phyloP scores from a whole-genome alignment of 92 coral and sea anemone genomes.

The Meandrina meandrites region DNA sequence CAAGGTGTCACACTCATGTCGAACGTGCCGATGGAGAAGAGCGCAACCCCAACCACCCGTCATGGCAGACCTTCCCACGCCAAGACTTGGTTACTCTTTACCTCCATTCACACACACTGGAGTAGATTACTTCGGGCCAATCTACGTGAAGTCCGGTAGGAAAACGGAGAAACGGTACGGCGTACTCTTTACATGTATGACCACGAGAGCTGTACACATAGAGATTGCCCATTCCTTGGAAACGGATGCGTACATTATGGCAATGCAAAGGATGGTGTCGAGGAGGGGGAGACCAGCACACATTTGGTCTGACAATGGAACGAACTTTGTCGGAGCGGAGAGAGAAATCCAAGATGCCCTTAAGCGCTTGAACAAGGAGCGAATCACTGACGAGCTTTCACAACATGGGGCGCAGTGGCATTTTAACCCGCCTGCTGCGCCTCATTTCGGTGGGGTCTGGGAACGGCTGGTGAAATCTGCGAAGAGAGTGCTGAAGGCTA shows the following conservation, averaged over 20 bases:
- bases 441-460: neutral
- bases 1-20: slow-evolving; percentile 36
- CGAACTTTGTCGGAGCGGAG: slow-evolving; percentile 21
- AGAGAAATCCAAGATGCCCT: neutral
- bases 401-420: neutral
- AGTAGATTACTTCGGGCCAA: slow-evolving; percentile 49
- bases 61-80: slow-evolving; percentile 55
- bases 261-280: slow-evolving; percentile 20
- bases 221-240: slow-evolving; percentile 43
- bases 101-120: slow-evolving; percentile 63
- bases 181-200: slow-evolving; percentile 40
- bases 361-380: neutral
- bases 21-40: slow-evolving; percentile 31
- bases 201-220: slow-evolving; percentile 39
- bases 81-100: slow-evolving; percentile 47
- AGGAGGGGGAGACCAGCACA: neutral
- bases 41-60: slow-evolving; percentile 34
- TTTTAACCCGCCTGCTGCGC: neutral
- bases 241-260: slow-evolving; percentile 38
- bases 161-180: slow-evolving; percentile 42
- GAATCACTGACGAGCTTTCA: neutral
- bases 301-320: neutral
- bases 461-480: neutral
- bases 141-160: slow-evolving; percentile 30
- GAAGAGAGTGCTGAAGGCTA: neutral